phyloP scores from a whole-genome alignment of 2,113 vertebrate species.

The Sylvietta virens region DNA sequence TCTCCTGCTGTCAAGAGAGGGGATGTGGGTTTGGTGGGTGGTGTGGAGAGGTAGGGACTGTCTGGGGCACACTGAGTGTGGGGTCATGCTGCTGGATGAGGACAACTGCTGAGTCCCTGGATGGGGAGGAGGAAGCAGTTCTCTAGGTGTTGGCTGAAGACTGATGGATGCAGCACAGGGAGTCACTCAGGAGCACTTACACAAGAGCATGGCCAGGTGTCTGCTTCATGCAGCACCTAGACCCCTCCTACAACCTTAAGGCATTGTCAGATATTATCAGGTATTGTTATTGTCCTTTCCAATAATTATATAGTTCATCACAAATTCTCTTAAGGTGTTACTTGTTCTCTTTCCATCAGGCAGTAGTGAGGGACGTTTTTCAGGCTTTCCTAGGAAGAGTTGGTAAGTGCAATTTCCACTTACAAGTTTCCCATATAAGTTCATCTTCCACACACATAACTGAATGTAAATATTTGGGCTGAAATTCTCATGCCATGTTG shows the following conservation, averaged over 20 bases:
- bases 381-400: neutral
- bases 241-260: neutral
- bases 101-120: neutral
- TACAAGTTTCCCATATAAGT: neutral
- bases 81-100: neutral
- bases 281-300: neutral
- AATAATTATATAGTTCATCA: neutral
- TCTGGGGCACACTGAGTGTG: accelerated
- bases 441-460: neutral
- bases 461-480: neutral
- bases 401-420: neutral
- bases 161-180: neutral
- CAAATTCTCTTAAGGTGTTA: neutral
- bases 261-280: too few species aligned
- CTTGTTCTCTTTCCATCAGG: neutral
- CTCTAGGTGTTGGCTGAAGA: neutral
- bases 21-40: accelerated
- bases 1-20: neutral
- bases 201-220: neutral
- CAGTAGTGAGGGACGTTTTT: neutral
- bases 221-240: neutral
- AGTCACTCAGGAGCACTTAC: neutral
- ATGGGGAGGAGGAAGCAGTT: neutral
- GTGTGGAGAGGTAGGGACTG: neutral
- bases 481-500: neutral